Evolutionary conservation across 1,140 invertebrate species (phyloP).

Genomic region (Drosophila asahinai): DNA sequence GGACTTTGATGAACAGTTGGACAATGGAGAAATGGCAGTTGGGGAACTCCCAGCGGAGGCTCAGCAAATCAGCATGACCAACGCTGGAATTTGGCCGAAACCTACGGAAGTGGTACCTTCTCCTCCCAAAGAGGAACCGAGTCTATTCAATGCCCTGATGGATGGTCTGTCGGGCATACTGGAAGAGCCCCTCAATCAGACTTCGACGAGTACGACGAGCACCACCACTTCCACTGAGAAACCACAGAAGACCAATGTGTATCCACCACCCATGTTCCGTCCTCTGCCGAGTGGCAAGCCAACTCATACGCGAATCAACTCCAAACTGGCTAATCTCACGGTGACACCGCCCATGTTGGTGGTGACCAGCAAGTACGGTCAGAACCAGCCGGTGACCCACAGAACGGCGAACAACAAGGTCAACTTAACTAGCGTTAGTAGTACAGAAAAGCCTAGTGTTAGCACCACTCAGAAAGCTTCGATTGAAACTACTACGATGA

Average conservation of each 20-base stretch:
- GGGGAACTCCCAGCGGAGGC: slow-evolving; percentile 72
- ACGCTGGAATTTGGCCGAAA: slow-evolving; percentile 37
- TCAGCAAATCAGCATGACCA: slow-evolving; percentile 51
- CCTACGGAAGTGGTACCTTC: neutral
- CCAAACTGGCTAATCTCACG: slow-evolving; percentile 76
- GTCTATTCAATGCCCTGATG: slow-evolving; percentile 57
- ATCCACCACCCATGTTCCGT: slow-evolving; percentile 68
- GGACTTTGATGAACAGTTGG: slow-evolving; percentile 67
- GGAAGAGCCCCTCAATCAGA: slow-evolving; percentile 32
- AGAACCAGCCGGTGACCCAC: slow-evolving; percentile 58
- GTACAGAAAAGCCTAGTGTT: neutral
- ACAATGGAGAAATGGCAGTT: slow-evolving; percentile 58
- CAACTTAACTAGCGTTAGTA: slow-evolving; percentile 12
- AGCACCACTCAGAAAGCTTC: neutral
- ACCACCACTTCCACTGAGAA: slow-evolving; percentile 48
- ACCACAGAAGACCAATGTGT: slow-evolving; percentile 17
- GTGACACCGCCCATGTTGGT: slow-evolving; percentile 67
- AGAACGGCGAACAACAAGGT: slow-evolving; percentile 34
- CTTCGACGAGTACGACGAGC: slow-evolving; percentile 30
- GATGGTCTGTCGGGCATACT: slow-evolving; percentile 67
- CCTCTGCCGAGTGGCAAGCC: slow-evolving; percentile 62
- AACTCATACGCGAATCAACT: slow-evolving; percentile 72
- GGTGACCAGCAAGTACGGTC: slow-evolving; percentile 70
- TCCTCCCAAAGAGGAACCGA: slow-evolving; percentile 32
- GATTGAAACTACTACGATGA: slow-evolving; percentile 7